phyloP scores from a whole-genome alignment of 37 sponge, comb jelly and placozoan genomes.

The Halichondria panicea region DNA sequence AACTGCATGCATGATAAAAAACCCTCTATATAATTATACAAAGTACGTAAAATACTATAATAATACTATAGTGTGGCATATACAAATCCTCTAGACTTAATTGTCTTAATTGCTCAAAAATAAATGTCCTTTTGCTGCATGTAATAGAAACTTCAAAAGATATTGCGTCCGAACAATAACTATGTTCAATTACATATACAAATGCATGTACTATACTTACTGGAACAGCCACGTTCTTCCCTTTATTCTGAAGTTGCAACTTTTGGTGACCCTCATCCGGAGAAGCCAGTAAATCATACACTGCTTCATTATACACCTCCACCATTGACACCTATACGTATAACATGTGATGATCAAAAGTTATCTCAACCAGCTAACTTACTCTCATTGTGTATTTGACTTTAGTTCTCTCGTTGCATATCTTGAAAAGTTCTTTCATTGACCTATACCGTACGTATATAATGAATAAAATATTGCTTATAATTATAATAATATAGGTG shows the following conservation, averaged over 20 bases:
- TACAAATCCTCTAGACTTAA: no score
- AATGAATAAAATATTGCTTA: background rate
- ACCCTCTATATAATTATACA: no score
- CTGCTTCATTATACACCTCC: slow-evolving; percentile 83
- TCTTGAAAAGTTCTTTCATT: slow-evolving; percentile 71
- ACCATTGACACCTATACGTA: slow-evolving; percentile 69
- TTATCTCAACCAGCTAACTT: background rate
- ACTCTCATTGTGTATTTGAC: slow-evolving; percentile 69
- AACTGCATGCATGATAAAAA: no score
- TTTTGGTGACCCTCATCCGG: slow-evolving; percentile 41
- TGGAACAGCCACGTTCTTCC: slow-evolving; percentile 57
- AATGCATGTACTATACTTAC: slow-evolving; percentile 25
- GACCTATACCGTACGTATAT: slow-evolving; percentile 46
- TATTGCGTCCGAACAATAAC: no score
- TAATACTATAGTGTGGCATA: no score
- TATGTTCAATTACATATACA: no score
- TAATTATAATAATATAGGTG: background rate
- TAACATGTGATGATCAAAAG: background rate
- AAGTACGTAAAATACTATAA: no score
- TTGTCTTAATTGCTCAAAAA: no score
- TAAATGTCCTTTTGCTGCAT: no score
- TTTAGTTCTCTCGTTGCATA: slow-evolving; percentile 52
- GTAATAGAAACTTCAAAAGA: no score
- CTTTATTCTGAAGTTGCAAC: slow-evolving; percentile 61
- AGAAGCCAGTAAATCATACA: slow-evolving; percentile 63